Base-by-base conservation (phyloP, 2,797 vertebrate species). In the Aeoliscus strigatus region DNA sequence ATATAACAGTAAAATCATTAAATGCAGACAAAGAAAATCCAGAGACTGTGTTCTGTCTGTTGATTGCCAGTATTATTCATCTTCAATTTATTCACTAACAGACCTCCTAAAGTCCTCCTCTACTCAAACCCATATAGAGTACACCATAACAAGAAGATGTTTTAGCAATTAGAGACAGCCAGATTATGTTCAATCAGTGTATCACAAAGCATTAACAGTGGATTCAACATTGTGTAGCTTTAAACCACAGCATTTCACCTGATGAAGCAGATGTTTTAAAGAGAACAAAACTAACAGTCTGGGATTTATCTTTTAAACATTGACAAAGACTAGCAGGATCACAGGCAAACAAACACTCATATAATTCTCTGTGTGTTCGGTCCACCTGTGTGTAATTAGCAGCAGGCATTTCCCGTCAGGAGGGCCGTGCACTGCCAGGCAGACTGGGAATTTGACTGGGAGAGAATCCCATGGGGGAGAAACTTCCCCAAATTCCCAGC, bases 351-450 rank as follows among this genome's bases (percentile, higher is more conserved):
- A 68, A 79, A 68, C 56, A 67, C 42, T 55, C 66, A 51, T 16
- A 47, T 44, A 47, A 42, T 21, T 40, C 48, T 57, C 34, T 27
- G 67, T 50, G 59, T 12, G n/a, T 67, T 27, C 2, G 4, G 33
- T 65, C 79, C 86, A 89, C 83, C 86, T 86, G 86, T 81, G 70
- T 80, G 79, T 80, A 82, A 88, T 88, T 87, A 88, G 61, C 65
- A 75, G 58, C 62, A 82, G 80, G 75, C 80, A 80, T 85, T 88
- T 89, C 84, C 84, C 74, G 68, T 83, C 82, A 87, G 77, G 71
- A 58, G 47, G 55, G 70, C 71, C 26, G 63, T 5, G 54, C 70
- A 67, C 56, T 85, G 75, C 81, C 80, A 66, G 73, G 69, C 79
- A 75, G 79, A 66, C 73, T 74, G 71, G 68, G 69, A 76, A 72